phyloP scores from a whole-genome alignment of 2,888 invertebrate species.

The Chymomyza fuscimana region DNA sequence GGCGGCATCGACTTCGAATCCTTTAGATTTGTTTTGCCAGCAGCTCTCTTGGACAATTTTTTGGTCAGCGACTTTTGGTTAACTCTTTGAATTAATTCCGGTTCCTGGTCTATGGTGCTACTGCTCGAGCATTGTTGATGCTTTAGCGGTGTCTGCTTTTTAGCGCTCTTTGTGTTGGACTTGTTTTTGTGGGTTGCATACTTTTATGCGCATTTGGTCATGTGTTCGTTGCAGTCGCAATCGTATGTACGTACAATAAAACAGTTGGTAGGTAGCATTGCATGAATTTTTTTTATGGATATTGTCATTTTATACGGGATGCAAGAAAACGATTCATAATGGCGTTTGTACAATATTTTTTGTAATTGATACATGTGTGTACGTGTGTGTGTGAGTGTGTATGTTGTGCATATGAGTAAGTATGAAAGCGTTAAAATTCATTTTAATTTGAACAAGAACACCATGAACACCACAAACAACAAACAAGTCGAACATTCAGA shows the following conservation, averaged over 20 bases:
- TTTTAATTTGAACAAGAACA: conserved; percentile 43
- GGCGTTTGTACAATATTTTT: conserved; percentile 29
- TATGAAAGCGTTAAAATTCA: conserved; percentile 66
- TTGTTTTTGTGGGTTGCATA: conserved; percentile 65
- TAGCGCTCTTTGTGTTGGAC: conserved; percentile 55
- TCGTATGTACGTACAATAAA: neutral
- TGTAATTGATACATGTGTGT: conserved; percentile 2
- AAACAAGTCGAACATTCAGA: conserved; percentile 74
- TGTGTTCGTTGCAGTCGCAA: conserved; percentile 6
- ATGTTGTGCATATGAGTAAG: conserved; percentile 52
- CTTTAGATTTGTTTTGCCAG: conserved; percentile 29
- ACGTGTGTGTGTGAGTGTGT: conserved; percentile 11
- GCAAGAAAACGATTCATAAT: conserved; percentile 66
- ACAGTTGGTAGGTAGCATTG: neutral
- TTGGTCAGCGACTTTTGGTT: neutral
- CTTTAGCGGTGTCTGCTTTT: conserved; percentile 57
- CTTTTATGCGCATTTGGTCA: conserved; percentile 46
- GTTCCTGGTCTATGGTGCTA: conserved; percentile 22
- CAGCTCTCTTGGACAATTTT: conserved; percentile 15
- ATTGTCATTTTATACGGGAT: conserved; percentile 46
- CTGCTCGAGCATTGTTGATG: conserved; percentile 30
- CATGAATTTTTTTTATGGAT: conserved; percentile 16
- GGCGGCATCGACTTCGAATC: conserved; percentile 32
- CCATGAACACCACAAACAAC: conserved; percentile 73
- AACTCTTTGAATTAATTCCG: conserved; percentile 1